Conservation (phyloP, 2,797 vertebrate species). For the Lateolabrax maculatus region DNA sequence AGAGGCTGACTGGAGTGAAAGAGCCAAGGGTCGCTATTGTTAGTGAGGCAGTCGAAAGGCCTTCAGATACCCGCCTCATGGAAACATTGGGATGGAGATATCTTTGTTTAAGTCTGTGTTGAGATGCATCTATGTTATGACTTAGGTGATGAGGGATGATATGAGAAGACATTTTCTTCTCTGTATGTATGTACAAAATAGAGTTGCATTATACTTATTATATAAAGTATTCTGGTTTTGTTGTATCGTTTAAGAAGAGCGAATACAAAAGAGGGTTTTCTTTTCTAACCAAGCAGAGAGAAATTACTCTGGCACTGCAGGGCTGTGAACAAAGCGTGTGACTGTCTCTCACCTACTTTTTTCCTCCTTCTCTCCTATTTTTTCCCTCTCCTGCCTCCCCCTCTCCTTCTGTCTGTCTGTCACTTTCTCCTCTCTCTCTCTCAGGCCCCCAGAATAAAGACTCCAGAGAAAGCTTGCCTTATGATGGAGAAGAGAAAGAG, state of each 20-base stretch:
- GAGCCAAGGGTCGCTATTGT: constrained; percentile 54
- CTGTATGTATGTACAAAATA: neutral
- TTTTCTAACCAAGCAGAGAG: constrained; percentile 26
- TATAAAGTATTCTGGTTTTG: neutral
- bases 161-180: neutral
- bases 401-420: constrained; percentile 74
- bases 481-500: constrained; percentile 97
- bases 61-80: neutral
- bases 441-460: constrained; percentile 94
- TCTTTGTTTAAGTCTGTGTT: neutral
- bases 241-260: neutral
- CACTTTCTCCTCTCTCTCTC: constrained; percentile 54
- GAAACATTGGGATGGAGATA: constrained; percentile 6
- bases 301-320: constrained; percentile 37
- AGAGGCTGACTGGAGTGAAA: constrained; percentile 45
- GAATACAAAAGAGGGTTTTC: constrained; percentile 35
- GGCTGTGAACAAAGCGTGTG: constrained; percentile 76
- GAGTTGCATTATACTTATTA: neutral
- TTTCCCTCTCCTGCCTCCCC: constrained; percentile 57
- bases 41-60: constrained; percentile 29
- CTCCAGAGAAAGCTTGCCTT: constrained; percentile 94
- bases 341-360: constrained; percentile 78
- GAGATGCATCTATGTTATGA: neutral
- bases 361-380: constrained; percentile 46
- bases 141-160: neutral